These are phyloP conservation scores for Drusus annulatus DNA, from an alignment of 1,140 invertebrate species.

Conservation along the genomic window DNA sequence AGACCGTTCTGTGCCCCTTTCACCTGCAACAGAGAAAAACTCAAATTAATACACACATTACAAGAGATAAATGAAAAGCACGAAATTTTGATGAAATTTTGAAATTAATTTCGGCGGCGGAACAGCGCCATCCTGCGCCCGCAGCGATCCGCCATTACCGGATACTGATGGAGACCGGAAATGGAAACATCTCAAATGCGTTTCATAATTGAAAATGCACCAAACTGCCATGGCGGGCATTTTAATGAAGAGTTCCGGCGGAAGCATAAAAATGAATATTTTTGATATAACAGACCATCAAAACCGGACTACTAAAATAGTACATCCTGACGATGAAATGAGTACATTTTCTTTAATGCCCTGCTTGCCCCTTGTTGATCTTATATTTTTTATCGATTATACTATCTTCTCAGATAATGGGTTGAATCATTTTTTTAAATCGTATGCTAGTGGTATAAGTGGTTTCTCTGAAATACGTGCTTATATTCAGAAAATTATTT, in stretches of 20 bases:
- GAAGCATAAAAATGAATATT: too few species aligned
- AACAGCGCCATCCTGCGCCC: neutral
- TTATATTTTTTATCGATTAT: too few species aligned
- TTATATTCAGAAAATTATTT: too few species aligned
- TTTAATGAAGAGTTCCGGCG: neutral
- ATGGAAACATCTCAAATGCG: constrained; percentile 14
- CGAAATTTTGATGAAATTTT: neutral
- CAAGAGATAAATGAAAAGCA: neutral
- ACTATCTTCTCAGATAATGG: too few species aligned
- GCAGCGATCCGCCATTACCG: neutral
- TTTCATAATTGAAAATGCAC: constrained; percentile 16
- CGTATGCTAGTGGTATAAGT: too few species aligned
- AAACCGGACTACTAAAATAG: too few species aligned
- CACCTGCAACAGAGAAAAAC: constrained; percentile 9
- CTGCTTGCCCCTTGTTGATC: too few species aligned
- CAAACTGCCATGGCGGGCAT: neutral
- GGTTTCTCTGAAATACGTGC: too few species aligned
- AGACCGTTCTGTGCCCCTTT: neutral
- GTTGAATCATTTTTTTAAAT: too few species aligned
- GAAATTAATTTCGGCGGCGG: neutral
- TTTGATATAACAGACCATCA: too few species aligned
- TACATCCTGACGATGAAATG: too few species aligned
- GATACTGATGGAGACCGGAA: neutral
- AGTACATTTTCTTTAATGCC: too few species aligned
- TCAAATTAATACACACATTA: neutral